These are phyloP conservation scores for Hippocampus abdominalis DNA, from an alignment of 2,113 vertebrate species.

Conservation along the genomic window DNA sequence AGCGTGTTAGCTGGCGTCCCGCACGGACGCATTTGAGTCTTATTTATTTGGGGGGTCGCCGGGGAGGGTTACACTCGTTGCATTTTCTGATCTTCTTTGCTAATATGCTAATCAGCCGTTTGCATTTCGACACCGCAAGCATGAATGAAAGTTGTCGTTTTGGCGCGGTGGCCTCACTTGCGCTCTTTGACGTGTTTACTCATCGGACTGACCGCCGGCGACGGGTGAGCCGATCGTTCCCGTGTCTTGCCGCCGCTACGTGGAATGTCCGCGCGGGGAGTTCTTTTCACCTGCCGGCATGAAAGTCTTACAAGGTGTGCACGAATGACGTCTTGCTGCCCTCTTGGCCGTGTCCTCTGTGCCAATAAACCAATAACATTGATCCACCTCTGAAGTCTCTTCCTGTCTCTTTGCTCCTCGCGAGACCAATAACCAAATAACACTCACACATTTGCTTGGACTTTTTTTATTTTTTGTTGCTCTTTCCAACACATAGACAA, in stretches of 20 bases:
- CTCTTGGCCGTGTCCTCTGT: neutral
- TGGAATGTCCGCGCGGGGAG: too few species aligned
- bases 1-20: neutral
- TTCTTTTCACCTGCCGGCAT: neutral
- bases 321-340: neutral
- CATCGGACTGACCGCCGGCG: constrained; percentile 13
- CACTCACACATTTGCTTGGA: neutral
- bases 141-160: neutral
- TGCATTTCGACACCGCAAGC: too few species aligned
- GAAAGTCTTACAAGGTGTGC: neutral
- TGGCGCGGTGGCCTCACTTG: neutral
- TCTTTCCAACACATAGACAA: neutral
- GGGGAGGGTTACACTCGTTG: neutral
- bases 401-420: constrained; percentile 58
- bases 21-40: neutral
- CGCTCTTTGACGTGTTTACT: constrained; percentile 38
- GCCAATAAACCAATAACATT: constrained; percentile 55
- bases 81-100: constrained; percentile 16
- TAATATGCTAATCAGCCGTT: constrained; percentile 11
- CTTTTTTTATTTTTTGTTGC: neutral
- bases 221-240: neutral
- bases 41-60: neutral
- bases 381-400: constrained; percentile 49
- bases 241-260: too few species aligned
- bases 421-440: constrained; percentile 26